Base-by-base conservation (phyloP, 1,140 invertebrate species). In the Drosophila kanapiae region DNA sequence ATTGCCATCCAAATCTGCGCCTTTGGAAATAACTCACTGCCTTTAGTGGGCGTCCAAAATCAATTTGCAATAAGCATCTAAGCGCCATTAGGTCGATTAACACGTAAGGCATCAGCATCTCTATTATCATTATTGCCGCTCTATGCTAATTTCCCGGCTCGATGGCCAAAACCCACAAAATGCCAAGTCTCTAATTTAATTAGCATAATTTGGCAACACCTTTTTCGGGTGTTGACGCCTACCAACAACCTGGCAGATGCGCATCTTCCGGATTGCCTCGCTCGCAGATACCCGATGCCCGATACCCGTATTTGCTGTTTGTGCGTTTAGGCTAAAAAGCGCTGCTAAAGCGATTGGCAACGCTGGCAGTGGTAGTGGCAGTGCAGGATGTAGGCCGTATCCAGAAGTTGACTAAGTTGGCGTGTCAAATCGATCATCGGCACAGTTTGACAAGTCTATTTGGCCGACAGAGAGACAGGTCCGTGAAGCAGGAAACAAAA, bases 171-270 rank as follows among this genome's bases (percentile, higher is more conserved):
- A 43, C 37, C 63, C 63, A 58, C 67, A 47, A 72, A 38, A 33
- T 37, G 14, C 11, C 51, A 37, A 23, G 40, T 33, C 27, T 29
- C 63, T 68, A 81, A 90, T 90, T 85, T 42, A 81, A 88, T 90
- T 88, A 90, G 78, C 85, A 88, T 90, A 90, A 90, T 90, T 90
- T 82, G 85, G 86, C 85, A 88, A 85, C 85, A 90, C 85, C 81
- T 81, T 78, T 79, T 64, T 27, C 60, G 59, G 23, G 35, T 61
- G 40, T 57, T 56, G 56, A 78, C 85, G 54, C 80, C 85, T 63
- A 74, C 72, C 35, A 33, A 9, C 47, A 29, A 11, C 31, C 37
- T 38, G 54, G 51, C 72, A 80, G 70, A 74, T 67, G 40, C 42
- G 56, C 63, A 51, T 47, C 35, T 64, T 23, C 31, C 68, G 53